Evolutionary conservation across 2,113 vertebrate species (phyloP).

Genomic region (Engystomops pustulosus): DNA sequence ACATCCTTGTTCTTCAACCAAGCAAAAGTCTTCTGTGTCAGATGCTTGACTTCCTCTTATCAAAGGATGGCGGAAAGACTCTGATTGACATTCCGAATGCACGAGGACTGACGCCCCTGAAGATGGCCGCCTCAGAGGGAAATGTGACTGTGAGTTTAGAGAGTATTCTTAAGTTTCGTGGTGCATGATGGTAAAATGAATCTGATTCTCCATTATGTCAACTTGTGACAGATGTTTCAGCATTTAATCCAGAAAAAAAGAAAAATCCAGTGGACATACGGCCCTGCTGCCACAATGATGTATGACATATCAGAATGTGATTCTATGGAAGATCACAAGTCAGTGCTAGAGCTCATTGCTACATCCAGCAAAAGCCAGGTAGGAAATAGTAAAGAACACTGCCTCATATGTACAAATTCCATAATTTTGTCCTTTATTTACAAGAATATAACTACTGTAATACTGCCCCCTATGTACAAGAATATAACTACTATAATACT

Average conservation of each 20-base stretch:
- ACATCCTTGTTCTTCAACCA: constrained; percentile 87
- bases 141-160: constrained; percentile 82
- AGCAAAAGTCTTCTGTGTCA: constrained; percentile 85
- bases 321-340: constrained; percentile 77
- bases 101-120: constrained; percentile 89
- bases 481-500: no score
- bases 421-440: no score
- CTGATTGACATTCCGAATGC: constrained; percentile 84
- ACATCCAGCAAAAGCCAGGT: constrained; percentile 69
- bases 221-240: constrained; percentile 77
- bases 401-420: neutral
- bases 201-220: neutral
- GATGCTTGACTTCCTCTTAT: constrained; percentile 85
- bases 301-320: constrained; percentile 86
- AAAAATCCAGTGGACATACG: constrained; percentile 77
- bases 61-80: constrained; percentile 72
- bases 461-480: no score
- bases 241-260: constrained; percentile 80
- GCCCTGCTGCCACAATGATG: constrained; percentile 79
- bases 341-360: constrained; percentile 82
- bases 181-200: no score
- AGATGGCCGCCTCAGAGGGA: constrained; percentile 90
- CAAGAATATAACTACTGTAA: no score
- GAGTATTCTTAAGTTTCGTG: neutral
- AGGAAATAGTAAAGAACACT: neutral